Evolutionary conservation across 2,113 vertebrate genomes (phyloP), one percentile per base, ranked within the genome.

Genomic region (Pyxicephalus adspersus): DNA sequence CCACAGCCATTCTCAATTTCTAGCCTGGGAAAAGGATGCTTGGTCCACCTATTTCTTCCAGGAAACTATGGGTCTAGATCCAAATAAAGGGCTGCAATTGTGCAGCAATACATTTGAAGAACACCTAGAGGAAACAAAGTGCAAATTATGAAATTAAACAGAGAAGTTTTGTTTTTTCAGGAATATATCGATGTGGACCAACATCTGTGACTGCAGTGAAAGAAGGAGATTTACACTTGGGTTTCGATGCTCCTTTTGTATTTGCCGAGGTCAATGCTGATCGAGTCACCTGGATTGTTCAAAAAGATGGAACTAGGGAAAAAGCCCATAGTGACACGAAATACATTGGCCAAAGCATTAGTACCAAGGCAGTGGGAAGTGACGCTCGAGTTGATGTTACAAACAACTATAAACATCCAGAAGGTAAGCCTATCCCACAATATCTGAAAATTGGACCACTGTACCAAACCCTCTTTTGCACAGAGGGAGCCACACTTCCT

Each of bases 211-310:
- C 45, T 75, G 95, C 95, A 83, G 84, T 97, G 63, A 89, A 80
- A n/a, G 86, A 90, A 51, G 96, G 96, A 54, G 86, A 95, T 2
- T 84, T 90, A 4, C 9, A 94, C 19, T 38, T 93, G 50, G 88
- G 91, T 52, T 96, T 95, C 0, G 95, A 96, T 28, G 86, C 90
- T 29, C 88, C 93, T 0, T 95, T 95, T 79, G 91, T 95, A 83
- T 95, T 88, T 5, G 93, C 94, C 0, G 94, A 95, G 84, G 96
- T 97, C 84, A 97, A 96, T 0, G 95, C 94, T 0, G 95, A 97
- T 85, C 88, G 85, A 0, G 85, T 94, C 0, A 87, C 89, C 19
- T 97, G 95, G 96, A 72, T 92, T 84, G 84, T 90, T 0, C 68
- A 87, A 0, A 81, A 80, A 3, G 90, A 94, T 1, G 91, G 90